These are phyloP conservation scores for Neopelma chrysocephalum DNA, from an alignment of 2,797 vertebrate genomes.

Conservation along the genomic window DNA sequence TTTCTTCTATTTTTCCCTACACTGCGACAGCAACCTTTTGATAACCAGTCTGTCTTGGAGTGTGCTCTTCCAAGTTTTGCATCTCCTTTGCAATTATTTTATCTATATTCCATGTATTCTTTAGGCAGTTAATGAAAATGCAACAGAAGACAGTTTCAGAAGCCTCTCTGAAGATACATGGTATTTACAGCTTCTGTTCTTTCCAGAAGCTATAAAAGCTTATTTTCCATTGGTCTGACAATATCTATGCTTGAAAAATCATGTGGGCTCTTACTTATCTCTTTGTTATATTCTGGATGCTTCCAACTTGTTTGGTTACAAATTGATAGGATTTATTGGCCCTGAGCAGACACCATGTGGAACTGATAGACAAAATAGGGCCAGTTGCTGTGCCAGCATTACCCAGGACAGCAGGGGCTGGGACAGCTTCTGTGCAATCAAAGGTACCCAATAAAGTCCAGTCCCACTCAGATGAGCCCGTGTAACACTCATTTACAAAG, in stretches of 20 bases:
- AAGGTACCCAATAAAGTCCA: neutral
- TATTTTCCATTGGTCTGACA: neutral
- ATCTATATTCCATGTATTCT: neutral
- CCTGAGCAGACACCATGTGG: neutral
- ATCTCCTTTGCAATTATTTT: neutral
- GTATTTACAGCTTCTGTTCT: neutral
- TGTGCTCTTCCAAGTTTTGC: neutral
- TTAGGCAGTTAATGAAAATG: neutral
- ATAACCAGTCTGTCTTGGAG: neutral
- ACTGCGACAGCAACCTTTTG: fast-evolving
- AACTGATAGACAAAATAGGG: neutral
- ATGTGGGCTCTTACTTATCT: neutral
- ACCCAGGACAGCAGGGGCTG: neutral
- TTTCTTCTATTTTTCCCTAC: neutral
- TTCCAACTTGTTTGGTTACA: neutral
- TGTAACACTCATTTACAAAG: neutral
- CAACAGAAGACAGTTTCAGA: neutral
- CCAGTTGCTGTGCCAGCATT: neutral
- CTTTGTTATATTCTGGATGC: neutral
- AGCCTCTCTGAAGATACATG: neutral
- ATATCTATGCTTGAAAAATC: neutral
- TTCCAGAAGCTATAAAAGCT: neutral
- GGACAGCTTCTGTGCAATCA: neutral
- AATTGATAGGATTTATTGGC: neutral
- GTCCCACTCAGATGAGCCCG: neutral